Evolutionary conservation across 2,888 invertebrate genomes (phyloP).

Genomic region (Drosophila ustulata): DNA sequence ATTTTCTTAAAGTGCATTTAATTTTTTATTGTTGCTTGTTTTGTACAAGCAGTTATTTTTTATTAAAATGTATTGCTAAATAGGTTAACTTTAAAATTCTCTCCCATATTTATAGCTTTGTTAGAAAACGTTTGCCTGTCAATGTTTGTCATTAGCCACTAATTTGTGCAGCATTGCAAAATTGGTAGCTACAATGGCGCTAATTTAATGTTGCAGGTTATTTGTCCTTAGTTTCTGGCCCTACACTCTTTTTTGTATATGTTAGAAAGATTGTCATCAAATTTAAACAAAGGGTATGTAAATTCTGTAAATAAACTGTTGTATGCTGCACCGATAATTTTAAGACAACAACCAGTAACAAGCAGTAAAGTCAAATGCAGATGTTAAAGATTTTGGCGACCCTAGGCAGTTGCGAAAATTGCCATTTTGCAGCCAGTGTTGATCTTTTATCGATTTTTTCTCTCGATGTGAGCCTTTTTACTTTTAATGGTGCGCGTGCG

Average conservation of each 20-base stretch:
- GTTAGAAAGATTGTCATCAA: neutral
- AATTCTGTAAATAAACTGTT: neutral
- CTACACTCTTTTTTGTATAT: neutral
- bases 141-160: neutral
- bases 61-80: neutral
- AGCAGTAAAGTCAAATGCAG: neutral
- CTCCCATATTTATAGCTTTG: neutral
- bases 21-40: no score
- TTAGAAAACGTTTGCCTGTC: neutral
- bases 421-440: no score
- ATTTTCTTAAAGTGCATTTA: no score
- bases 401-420: no score
- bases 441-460: no score
- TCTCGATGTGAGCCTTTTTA: no score
- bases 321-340: neutral
- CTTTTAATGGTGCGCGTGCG: no score
- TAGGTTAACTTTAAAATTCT: neutral
- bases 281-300: neutral
- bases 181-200: constrained; percentile 5
- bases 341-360: neutral
- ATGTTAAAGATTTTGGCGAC: no score
- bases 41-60: neutral
- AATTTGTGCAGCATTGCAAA: constrained; percentile 12
- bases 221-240: neutral
- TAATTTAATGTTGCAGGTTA: constrained; percentile 13